phyloP scores from a whole-genome alignment of 1,140 invertebrate genomes.

The Uloborus diversus region DNA sequence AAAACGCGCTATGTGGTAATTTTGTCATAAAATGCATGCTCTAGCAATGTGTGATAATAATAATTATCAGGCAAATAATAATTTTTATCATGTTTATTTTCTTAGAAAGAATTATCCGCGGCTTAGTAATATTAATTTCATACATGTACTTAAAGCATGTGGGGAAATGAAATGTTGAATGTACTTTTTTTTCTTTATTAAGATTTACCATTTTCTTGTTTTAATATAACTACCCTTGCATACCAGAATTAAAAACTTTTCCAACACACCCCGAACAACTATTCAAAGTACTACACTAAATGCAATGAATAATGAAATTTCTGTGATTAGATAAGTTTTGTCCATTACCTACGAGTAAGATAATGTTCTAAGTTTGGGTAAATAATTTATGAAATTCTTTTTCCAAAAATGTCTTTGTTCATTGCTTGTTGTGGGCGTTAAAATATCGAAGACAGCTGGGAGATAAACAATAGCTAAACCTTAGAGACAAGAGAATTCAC shows the following conservation, averaged over 20 bases:
- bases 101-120: too few relatives aligned
- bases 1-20: too few relatives aligned
- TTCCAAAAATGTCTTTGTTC: slow-evolving; percentile 18
- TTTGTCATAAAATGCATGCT: too few relatives aligned
- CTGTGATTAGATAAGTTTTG: slow-evolving; percentile 13
- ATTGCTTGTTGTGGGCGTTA: neutral
- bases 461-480: slow-evolving; percentile 9
- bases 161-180: too few relatives aligned
- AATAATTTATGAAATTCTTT: slow-evolving; percentile 31
- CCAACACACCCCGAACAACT: neutral
- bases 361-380: neutral
- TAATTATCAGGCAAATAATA: too few relatives aligned
- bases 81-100: too few relatives aligned
- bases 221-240: neutral
- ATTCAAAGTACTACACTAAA: too few relatives aligned
- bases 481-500: slow-evolving; percentile 20
- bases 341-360: slow-evolving; percentile 23
- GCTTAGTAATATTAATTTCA: too few relatives aligned
- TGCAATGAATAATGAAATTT: slow-evolving; percentile 13
- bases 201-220: neutral
- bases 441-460: slow-evolving; percentile 42
- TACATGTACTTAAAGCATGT: too few relatives aligned
- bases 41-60: too few relatives aligned
- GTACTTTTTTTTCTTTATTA: too few relatives aligned
- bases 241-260: neutral